A percentile compares a stretch with the other conserved stretches of the same genome.
phyloP scores from a whole-genome alignment of 2,113 vertebrate species.

The Anarhynchus alexandrinus region DNA sequence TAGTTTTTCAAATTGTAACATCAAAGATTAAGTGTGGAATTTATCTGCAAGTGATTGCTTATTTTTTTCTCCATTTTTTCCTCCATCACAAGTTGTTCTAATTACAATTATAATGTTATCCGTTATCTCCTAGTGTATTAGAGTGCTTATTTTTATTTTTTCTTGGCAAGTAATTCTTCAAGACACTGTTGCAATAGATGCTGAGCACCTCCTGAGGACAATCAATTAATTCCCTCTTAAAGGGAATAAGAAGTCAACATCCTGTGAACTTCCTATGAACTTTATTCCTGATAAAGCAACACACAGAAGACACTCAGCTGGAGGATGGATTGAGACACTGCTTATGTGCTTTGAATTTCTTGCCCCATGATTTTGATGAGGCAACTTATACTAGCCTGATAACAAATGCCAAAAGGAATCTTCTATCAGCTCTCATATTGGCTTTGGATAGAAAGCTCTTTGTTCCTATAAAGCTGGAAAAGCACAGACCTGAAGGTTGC shows the following conservation, averaged over 20 bases:
- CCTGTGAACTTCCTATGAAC: neutral
- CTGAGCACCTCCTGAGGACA: neutral
- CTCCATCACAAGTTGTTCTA: neutral
- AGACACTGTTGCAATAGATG: neutral
- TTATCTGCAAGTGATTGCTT: neutral
- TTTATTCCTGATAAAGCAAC: neutral
- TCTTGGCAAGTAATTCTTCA: neutral
- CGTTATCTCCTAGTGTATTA: neutral
- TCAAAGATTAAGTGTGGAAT: neutral
- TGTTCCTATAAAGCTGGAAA: conserved; percentile 21
- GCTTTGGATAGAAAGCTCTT: conserved; percentile 21
- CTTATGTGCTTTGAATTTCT: neutral
- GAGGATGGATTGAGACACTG: neutral
- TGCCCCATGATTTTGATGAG: neutral
- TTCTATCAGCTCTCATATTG: neutral
- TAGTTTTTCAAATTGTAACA: neutral
- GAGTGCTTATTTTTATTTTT: neutral
- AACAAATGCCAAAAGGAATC: conserved; percentile 34
- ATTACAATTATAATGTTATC: neutral
- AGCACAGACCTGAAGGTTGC: conserved; percentile 13
- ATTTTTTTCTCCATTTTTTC: neutral
- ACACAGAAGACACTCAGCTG: neutral
- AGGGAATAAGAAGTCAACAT: neutral
- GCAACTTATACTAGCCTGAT: neutral
- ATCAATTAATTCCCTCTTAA: conserved; percentile 6